These are phyloP conservation scores for Sebastes flavidus DNA, from an alignment of 2,797 vertebrate genomes.

Conservation along the genomic window DNA sequence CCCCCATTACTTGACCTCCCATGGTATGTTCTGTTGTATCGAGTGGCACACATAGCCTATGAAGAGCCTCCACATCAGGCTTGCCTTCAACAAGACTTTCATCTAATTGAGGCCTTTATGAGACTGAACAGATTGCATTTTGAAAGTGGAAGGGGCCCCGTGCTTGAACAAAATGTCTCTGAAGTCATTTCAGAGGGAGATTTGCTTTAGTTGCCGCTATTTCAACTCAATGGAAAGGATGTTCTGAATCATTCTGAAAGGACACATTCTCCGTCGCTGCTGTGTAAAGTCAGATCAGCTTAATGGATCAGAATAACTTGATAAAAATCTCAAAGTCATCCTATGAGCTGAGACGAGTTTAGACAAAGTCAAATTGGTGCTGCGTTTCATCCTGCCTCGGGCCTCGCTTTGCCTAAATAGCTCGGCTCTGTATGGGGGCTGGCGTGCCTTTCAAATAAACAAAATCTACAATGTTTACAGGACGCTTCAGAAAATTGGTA, in stretches of 20 bases:
- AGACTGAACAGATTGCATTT: slow-evolving; percentile 46
- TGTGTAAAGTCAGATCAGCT: background rate
- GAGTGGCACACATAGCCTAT: slow-evolving; percentile 34
- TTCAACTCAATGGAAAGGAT: slow-evolving; percentile 5
- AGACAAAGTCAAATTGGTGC: background rate
- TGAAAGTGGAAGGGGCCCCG: slow-evolving; percentile 5
- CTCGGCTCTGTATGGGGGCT: background rate
- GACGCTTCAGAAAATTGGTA: background rate
- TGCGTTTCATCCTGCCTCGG: background rate
- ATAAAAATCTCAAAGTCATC: slow-evolving; percentile 8
- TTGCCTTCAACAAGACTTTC: slow-evolving; percentile 22
- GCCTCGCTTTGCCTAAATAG: background rate
- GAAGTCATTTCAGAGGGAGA: slow-evolving; percentile 33
- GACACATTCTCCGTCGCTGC: background rate
- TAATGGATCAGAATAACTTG: slow-evolving; percentile 22
- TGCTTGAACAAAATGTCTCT: slow-evolving; percentile 27
- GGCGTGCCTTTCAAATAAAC: background rate
- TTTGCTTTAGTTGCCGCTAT: slow-evolving; percentile 8
- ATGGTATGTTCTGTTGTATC: slow-evolving; percentile 9
- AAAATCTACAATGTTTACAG: background rate
- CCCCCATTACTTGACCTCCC: slow-evolving; percentile 45
- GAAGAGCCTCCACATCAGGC: slow-evolving; percentile 33
- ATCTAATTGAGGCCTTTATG: slow-evolving; percentile 45
- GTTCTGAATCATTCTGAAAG: background rate
- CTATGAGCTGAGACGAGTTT: background rate